phyloP scores from a whole-genome alignment of 2,113 vertebrate species.

The Nothoprocta pentlandii region DNA sequence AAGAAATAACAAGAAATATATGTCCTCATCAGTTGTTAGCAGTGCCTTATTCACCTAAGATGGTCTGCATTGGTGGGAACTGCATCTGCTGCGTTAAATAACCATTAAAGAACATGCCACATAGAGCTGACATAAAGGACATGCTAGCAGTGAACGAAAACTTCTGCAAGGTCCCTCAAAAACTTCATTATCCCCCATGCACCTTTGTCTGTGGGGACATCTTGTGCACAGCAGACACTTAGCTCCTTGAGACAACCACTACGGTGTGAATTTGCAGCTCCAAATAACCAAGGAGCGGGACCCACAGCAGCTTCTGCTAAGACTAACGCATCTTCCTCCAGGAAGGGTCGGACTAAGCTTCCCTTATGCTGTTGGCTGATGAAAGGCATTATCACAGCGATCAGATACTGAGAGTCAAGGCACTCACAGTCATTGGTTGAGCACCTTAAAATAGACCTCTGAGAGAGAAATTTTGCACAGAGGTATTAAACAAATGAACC shows the following conservation, averaged over 20 bases:
- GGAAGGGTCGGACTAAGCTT: neutral
- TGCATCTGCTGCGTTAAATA: neutral
- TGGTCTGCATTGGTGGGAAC: neutral
- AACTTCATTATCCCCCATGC: neutral
- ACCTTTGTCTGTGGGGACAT: neutral
- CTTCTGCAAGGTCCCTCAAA: neutral
- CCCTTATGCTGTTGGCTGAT: neutral
- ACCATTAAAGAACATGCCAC: neutral
- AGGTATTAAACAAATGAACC: neutral
- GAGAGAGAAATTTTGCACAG: neutral
- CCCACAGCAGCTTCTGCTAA: neutral
- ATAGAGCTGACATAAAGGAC: neutral
- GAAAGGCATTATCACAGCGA: neutral
- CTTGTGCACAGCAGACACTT: neutral
- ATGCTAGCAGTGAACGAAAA: neutral
- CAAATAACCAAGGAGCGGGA: neutral
- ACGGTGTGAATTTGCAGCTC: neutral
- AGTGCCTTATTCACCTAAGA: neutral
- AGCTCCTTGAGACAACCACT: neutral
- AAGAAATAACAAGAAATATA: neutral
- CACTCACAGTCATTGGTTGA: neutral
- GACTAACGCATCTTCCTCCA: neutral
- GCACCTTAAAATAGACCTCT: neutral
- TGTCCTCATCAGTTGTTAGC: neutral
- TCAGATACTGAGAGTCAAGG: neutral